Percentiles rank a stretch among this genome's conserved stretches.
Conservation (phyloP, 1,140 invertebrate genomes). For the Probaryconus sp. region DNA sequence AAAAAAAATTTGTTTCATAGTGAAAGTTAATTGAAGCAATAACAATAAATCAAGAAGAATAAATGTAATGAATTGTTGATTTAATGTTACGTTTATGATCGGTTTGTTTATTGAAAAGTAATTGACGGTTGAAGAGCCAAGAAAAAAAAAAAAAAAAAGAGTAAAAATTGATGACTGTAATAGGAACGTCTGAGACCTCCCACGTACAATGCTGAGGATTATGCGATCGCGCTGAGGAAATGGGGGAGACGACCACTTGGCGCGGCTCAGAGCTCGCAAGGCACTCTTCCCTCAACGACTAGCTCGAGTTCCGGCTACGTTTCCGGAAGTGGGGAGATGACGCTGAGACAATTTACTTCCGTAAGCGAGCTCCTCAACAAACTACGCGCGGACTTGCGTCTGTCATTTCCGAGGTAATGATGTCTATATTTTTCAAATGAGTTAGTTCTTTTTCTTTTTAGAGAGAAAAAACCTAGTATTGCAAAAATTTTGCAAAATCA, state of each 20-base stretch:
- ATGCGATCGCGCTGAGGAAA: constrained; percentile 86
- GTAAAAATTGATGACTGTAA: constrained; percentile 44
- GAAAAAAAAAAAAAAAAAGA: too few relatives aligned
- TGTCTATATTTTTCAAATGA: too few relatives aligned
- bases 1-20: too few relatives aligned
- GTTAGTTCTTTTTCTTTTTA: too few relatives aligned
- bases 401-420: constrained; percentile 93
- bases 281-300: constrained; percentile 77
- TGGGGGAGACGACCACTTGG: constrained; percentile 83
- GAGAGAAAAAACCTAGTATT: too few relatives aligned
- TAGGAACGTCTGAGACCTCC: constrained; percentile 90
- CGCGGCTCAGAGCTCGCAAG: constrained; percentile 69
- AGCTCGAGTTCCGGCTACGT: constrained; percentile 76
- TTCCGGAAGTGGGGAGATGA: constrained; percentile 87
- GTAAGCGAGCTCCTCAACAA: constrained; percentile 93
- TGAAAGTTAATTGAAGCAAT: too few relatives aligned
- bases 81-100: too few relatives aligned
- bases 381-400: constrained; percentile 88
- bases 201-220: constrained; percentile 91
- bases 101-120: constrained; percentile 18
- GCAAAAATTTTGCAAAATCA: too few relatives aligned
- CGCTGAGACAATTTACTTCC: constrained; percentile 89
- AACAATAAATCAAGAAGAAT: too few relatives aligned
- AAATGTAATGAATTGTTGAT: too few relatives aligned
- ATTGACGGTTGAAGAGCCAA: neutral